phyloP scores from a whole-genome alignment of 2,797 vertebrate genomes.

The Pteronotus mesoamericanus region DNA sequence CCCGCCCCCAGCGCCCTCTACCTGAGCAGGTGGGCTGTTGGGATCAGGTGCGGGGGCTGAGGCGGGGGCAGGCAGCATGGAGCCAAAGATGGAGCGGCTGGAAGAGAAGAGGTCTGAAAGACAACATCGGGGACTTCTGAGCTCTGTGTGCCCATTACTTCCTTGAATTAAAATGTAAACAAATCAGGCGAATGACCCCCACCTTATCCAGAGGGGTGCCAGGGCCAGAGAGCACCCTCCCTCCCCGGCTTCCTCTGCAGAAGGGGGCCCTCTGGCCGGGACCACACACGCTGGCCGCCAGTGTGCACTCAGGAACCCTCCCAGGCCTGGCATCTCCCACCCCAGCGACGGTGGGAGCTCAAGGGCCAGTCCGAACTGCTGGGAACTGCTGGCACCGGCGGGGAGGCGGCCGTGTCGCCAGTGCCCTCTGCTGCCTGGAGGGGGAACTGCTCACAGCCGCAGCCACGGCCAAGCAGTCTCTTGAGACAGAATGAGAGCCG shows the following conservation, averaged over 20 bases:
- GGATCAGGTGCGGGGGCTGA: constrained; percentile 84
- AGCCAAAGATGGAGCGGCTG: constrained; percentile 86
- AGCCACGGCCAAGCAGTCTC: neutral
- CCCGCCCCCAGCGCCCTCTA: constrained; percentile 74
- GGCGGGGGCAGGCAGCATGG: constrained; percentile 83
- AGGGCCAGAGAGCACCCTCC: neutral
- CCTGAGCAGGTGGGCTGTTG: constrained; percentile 91
- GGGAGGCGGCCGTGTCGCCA: neutral
- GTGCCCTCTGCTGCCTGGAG: constrained; percentile 56
- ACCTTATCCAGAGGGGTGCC: neutral
- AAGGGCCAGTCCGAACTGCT: neutral
- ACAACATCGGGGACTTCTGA: neutral
- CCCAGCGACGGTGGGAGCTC: neutral
- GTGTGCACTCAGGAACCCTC: neutral
- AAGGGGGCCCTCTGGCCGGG: neutral
- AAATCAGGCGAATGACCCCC: neutral
- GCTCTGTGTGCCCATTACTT: neutral
- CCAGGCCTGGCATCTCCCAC: neutral
- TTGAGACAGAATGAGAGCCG: neutral
- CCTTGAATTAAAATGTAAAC: neutral
- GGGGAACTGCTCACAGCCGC: neutral
- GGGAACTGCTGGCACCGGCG: neutral
- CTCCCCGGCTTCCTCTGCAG: neutral
- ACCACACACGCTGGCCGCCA: neutral
- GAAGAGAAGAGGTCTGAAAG: constrained; percentile 94